phyloP scores from a whole-genome alignment of 2,797 vertebrate genomes.

The Sebastes umbrosus region DNA sequence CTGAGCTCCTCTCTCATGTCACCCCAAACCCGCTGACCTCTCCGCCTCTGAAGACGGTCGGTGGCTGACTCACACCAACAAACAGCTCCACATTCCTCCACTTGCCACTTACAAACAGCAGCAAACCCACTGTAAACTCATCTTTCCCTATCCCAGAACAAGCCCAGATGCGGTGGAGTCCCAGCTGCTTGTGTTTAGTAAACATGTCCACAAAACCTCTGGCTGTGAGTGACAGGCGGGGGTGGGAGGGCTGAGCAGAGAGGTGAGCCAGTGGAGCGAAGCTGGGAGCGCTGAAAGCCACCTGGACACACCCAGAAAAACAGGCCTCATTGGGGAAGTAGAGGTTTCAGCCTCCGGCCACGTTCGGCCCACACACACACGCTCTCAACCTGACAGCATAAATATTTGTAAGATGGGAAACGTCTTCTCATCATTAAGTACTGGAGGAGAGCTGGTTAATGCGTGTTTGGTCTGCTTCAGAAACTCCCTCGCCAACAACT shows the following conservation, averaged over 20 bases:
- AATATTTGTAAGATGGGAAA: constrained; percentile 68
- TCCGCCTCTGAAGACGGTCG: neutral
- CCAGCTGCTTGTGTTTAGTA: constrained; percentile 82
- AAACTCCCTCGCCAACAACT: constrained; percentile 13
- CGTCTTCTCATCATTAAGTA: constrained; percentile 36
- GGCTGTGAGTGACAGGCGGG: constrained; percentile 43
- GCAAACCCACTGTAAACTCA: constrained; percentile 53
- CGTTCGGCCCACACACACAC: constrained; percentile 13
- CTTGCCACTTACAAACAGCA: constrained; percentile 46
- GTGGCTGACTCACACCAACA: constrained; percentile 1
- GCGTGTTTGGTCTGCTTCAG: constrained; percentile 51
- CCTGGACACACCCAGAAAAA: constrained; percentile 63
- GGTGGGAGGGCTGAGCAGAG: constrained; percentile 15
- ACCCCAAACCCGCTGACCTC: constrained; percentile 55
- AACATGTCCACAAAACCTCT: constrained; percentile 72
- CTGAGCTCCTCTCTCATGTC: constrained; percentile 36
- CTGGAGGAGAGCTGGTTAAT: constrained; percentile 11
- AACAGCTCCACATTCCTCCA: constrained; percentile 8
- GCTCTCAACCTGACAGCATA: constrained; percentile 43
- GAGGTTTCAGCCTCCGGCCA: constrained; percentile 11
- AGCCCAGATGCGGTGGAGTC: constrained; percentile 58
- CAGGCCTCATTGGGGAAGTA: constrained; percentile 15
- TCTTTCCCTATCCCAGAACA: constrained; percentile 36
- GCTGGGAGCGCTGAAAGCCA: constrained; percentile 46
- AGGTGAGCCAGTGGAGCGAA: constrained; percentile 43